Percentiles rank a stretch among this genome's conserved stretches.
Evolutionary conservation across 2,113 vertebrate genomes (phyloP).

Genomic region (Odobenus rosmarus): DNA sequence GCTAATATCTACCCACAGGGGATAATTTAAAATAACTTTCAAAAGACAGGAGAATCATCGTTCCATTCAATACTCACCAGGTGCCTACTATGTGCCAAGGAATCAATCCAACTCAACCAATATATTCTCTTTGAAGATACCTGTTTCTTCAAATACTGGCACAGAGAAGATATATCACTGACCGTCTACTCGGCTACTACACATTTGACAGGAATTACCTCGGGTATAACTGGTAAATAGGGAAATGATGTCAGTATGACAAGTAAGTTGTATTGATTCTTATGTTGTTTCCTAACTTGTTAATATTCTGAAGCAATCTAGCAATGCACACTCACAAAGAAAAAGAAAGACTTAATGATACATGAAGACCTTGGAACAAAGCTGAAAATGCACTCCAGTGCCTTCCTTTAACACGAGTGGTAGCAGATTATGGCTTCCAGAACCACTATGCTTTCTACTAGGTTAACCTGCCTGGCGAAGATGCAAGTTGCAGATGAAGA

Average conservation of each 20-base stretch:
- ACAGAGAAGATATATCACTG: background rate
- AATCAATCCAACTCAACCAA: background rate
- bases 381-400: background rate
- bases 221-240: background rate
- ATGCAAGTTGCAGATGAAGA: background rate
- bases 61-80: background rate
- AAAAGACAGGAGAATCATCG: background rate
- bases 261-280: background rate
- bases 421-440: background rate
- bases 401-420: background rate
- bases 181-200: background rate
- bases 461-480: background rate
- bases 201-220: background rate
- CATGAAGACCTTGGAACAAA: background rate
- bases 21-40: constrained; percentile 15
- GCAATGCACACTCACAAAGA: background rate
- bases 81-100: background rate
- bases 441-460: background rate
- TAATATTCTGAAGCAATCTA: background rate
- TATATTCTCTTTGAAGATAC: background rate
- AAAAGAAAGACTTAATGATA: background rate
- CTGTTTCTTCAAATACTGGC: background rate
- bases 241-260: background rate
- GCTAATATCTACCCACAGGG: background rate
- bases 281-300: background rate